Base-by-base conservation (phyloP, 2,797 vertebrate species). In the Sebastes iracundus region DNA sequence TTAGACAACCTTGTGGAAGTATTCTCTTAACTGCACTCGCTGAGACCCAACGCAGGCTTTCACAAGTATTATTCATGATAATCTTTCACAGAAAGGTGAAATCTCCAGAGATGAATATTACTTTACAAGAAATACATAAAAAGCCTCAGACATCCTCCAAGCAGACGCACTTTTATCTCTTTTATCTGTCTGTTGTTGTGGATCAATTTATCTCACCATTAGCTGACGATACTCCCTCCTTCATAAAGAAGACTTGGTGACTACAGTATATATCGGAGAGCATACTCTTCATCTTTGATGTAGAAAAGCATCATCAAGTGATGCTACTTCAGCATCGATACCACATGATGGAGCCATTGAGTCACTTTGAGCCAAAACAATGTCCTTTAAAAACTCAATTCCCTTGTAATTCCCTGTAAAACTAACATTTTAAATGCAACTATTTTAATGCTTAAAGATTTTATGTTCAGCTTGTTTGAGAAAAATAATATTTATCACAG, bases 301-400 rank as follows among this genome's bases (percentile, higher is more conserved):
- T 46, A 14, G 6, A 30, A 35, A 33, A 22, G 70, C 75, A 75
- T 74, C 25, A 46, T 52, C 1, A 6, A 63, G 3, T n/a, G 13
- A n/a, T 14, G 59, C 56, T 46, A 61, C 77, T 72, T 53, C 10
- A 25, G 32, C 8, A 12, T 46, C 20, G 10, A 2, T 18, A 10
- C 81, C 83, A 80, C 76, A 75, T 46, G 72, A 72, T 75, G 78
- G 80, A 46, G 72, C 28, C 59, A 13, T 38, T 70, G 77, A 79
- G 72, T 68, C 52, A 7, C 28, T 60, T 56, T 23, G 18, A 49
- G 6, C 49, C 2, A n/a, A 5, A 3, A 14, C 2, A 11, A 12
- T 60, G 49, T 30, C 8, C 28, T 53, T 65, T 67, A 4, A 27
- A 70, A 77, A 30, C 56, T 32, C 3, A 38, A 2, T 23, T 32